Conservation (phyloP, 2,888 invertebrate species). For the Drosophila trichaetosa region DNA sequence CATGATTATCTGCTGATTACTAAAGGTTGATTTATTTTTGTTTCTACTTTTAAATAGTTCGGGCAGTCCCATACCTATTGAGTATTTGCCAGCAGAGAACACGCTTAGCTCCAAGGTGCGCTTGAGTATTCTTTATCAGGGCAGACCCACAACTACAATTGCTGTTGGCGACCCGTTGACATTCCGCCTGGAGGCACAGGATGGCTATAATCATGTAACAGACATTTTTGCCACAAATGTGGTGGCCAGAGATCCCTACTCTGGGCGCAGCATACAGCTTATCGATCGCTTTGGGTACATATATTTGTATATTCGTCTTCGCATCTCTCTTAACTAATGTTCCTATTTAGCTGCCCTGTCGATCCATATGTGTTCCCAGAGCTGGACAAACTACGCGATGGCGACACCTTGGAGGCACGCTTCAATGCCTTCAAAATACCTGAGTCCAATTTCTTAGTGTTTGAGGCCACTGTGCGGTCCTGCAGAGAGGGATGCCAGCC, state of each 20-base stretch:
- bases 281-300: slow-evolving; percentile 95
- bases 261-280: slow-evolving; percentile 94
- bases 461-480: slow-evolving; percentile 95
- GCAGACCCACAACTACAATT: slow-evolving; percentile 95
- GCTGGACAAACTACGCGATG: slow-evolving; percentile 92
- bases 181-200: slow-evolving; percentile 94
- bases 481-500: slow-evolving; percentile 96
- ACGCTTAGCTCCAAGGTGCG: slow-evolving; percentile 95
- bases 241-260: slow-evolving; percentile 96
- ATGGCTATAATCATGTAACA: slow-evolving; percentile 94
- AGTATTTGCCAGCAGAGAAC: slow-evolving; percentile 96
- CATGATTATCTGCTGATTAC: slow-evolving; percentile 12
- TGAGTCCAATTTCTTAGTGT: slow-evolving; percentile 96
- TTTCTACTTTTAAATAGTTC: slow-evolving; percentile 87
- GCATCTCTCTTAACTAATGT: neutral
- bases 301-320: slow-evolving; percentile 51
- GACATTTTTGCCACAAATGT: slow-evolving; percentile 97
- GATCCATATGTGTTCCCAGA: slow-evolving; percentile 97
- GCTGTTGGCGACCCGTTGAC: slow-evolving; percentile 96
- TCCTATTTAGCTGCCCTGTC: slow-evolving; percentile 90
- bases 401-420: slow-evolving; percentile 94
- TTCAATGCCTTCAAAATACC: slow-evolving; percentile 98
- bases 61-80: slow-evolving; percentile 96
- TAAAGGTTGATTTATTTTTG: slow-evolving; percentile 1
- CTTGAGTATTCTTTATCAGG: slow-evolving; percentile 93